Conservation (phyloP, 2,888 invertebrate genomes). For the Notocelia uddmanniana region DNA sequence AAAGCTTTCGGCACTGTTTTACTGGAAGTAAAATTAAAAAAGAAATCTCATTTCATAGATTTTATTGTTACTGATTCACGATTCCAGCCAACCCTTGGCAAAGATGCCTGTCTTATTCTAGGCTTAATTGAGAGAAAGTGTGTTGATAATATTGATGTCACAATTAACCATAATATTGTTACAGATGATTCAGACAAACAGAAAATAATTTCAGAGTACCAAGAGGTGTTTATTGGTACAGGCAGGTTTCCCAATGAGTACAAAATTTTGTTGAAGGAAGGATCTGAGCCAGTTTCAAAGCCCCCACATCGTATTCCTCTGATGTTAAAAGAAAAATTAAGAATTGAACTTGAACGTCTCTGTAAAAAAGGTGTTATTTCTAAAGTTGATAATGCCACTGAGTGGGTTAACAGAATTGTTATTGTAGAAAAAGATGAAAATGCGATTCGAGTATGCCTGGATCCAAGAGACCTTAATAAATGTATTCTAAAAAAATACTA, state of each 20-base stretch:
- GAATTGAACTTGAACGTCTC: constrained; percentile 7
- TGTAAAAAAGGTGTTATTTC: constrained; percentile 35
- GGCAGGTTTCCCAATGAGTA: constrained; percentile 22
- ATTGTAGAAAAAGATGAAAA: constrained; percentile 34
- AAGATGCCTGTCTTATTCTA: constrained; percentile 8
- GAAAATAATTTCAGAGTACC: background rate
- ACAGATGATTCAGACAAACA: constrained; percentile 5
- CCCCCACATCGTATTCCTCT: constrained; percentile 18
- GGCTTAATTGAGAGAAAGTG: constrained; percentile 25
- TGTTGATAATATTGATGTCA: constrained; percentile 50
- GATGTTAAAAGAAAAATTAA: constrained; percentile 28
- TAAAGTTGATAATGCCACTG: constrained; percentile 30
- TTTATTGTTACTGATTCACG: constrained; percentile 12
- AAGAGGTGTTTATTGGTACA: constrained; percentile 19
- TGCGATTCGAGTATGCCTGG: constrained; percentile 31
- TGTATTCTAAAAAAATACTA: constrained; percentile 31
- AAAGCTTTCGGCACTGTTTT: no score
- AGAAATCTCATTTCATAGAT: background rate
- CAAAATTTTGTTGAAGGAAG: constrained; percentile 17
- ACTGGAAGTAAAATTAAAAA: no score
- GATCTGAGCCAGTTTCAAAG: constrained; percentile 27
- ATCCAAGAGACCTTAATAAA: constrained; percentile 34
- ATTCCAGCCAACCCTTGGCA: constrained; percentile 14
- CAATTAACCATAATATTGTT: constrained; percentile 8
- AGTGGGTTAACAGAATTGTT: constrained; percentile 39